Evolutionary conservation across 2,888 invertebrate species (phyloP).

Genomic region (Myathropa florea): DNA sequence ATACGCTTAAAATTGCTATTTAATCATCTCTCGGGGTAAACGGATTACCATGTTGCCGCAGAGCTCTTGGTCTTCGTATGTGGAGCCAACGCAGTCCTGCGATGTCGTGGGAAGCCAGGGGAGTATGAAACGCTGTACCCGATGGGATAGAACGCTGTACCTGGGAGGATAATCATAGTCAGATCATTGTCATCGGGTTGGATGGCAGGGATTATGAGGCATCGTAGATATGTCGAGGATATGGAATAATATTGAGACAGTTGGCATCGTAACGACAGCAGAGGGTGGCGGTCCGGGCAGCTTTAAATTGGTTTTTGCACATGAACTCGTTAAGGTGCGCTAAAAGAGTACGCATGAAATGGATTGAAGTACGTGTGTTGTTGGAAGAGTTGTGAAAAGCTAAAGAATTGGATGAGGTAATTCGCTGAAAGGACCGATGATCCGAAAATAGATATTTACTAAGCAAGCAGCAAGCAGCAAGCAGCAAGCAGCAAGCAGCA

Average conservation of each 20-base stretch:
- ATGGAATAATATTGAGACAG: conserved; percentile 14
- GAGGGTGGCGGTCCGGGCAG: not conserved
- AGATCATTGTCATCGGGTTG: conserved; percentile 37
- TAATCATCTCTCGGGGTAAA: conserved; percentile 61
- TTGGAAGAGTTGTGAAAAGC: no score
- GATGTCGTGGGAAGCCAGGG: not conserved
- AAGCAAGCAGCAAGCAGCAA: no score
- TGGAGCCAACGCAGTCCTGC: conserved; percentile 9
- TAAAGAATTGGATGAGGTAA: no score
- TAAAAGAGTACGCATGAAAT: not conserved
- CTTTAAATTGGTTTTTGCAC: not conserved
- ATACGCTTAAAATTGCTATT: conserved; percentile 55
- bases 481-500: no score
- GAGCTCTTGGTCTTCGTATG: not conserved
- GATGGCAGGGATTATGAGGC: conserved; percentile 26
- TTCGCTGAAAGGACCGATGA: no score
- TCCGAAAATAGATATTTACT: no score
- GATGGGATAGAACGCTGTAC: not conserved
- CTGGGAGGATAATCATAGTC: conserved; percentile 33
- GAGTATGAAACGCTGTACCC: not conserved
- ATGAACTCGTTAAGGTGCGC: not conserved
- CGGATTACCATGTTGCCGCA: conserved; percentile 60
- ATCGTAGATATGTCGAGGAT: not conserved
- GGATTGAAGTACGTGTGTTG: not conserved
- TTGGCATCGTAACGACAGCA: not conserved